These are phyloP conservation scores for Cercocebus atys DNA, from an alignment of 2,113 vertebrate species.

Conservation along the genomic window DNA sequence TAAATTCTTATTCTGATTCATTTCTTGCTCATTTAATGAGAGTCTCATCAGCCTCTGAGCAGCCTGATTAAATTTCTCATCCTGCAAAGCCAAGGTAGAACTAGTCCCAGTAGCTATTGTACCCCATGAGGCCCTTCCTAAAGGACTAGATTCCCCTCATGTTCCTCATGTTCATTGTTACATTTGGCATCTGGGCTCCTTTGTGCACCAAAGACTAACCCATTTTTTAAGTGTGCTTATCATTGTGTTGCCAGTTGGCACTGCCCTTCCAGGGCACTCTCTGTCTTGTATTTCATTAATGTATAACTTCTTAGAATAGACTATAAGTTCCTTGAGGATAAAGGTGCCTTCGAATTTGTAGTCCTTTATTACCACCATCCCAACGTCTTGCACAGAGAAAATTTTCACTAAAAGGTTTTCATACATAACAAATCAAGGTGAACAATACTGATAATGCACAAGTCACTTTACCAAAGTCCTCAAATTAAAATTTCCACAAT, in stretches of 20 bases:
- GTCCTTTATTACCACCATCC: background rate
- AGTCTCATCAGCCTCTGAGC: background rate
- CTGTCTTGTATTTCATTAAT: background rate
- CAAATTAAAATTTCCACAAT: background rate
- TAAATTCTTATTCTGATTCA: background rate
- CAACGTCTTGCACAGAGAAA: background rate
- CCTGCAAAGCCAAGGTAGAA: background rate
- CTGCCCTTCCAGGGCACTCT: background rate
- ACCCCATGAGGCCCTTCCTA: background rate
- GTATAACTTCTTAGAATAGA: background rate
- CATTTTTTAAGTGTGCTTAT: background rate
- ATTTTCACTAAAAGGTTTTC: background rate
- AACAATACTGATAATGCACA: background rate
- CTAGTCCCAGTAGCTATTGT: background rate
- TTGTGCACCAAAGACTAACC: background rate
- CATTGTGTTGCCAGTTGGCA: background rate
- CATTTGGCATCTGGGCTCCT: background rate
- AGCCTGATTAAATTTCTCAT: background rate
- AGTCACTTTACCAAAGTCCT: background rate
- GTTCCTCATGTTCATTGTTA: background rate
- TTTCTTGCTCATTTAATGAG: background rate
- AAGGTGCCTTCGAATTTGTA: background rate
- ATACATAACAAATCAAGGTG: background rate
- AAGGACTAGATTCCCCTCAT: background rate
- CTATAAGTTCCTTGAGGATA: background rate